Evolutionary conservation across 2,797 vertebrate species (phyloP), one percentile per base, ranked within the genome.

Genomic region (Karalla daura): DNA sequence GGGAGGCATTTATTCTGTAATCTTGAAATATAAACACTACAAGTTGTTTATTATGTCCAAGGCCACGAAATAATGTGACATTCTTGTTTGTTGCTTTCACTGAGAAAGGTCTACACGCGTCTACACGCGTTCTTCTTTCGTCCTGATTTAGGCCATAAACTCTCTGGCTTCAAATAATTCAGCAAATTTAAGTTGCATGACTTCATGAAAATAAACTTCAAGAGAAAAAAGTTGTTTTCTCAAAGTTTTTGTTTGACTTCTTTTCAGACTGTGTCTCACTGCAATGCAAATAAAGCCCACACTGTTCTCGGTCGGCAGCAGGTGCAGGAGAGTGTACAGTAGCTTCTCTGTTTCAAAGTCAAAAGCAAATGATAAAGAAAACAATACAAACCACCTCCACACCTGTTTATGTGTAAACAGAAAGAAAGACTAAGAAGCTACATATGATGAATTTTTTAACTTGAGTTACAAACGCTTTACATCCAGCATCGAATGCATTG

Each of bases 1-100:
- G 15, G 18, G 0, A 52, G 20, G 7, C 13, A 23, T 59, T 72
- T 40, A 23, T 41, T 50, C 35, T 36, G 10, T 7, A 2, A 13
- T 27, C 18, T 59, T 46, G 12, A 53, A 45, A 52, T 53, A 45
- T 55, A 25, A 50, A 20, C 28, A n/a, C 20, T n/a, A 3, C 14
- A 35, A 3, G 18, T 36, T 14, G 8, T 35, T 3, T 13, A 2
- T 14, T 23, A 23, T 39, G 12, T 20, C 18, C 1, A 5, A 30
- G 25, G 17, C 8, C 40, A 14, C 27, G 12, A 4, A 17, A 7
- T 35, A 10, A 17, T 13, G 7, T 24, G 15, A 28, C 13, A 8
- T 17, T 51, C 14, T 20, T 20, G 5, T 20, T 24, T 21, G 15
- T 8, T 27, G 15, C 32, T 15, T 37, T 15, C 5, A 21, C 17